Evolutionary conservation across 2,113 vertebrate genomes (phyloP).

Genomic region (Scytalopus superciliaris): DNA sequence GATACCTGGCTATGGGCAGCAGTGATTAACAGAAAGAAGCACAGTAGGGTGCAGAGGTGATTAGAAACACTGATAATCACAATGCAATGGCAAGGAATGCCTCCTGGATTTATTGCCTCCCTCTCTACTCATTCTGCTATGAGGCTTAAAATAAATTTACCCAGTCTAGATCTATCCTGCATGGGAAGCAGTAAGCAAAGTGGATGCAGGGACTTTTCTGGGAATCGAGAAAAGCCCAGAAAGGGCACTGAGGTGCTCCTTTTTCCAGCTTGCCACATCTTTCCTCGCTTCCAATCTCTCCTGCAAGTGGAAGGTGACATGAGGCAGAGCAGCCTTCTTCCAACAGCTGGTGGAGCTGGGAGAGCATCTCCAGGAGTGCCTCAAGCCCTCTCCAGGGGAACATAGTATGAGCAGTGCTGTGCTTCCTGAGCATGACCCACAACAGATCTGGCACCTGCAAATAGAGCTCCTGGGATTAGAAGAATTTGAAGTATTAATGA

Average conservation of each 20-base stretch:
- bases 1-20: not conserved
- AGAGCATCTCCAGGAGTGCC: not conserved
- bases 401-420: not conserved
- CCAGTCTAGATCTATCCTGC: not conserved
- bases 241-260: not conserved
- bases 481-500: not conserved
- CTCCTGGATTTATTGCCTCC: not conserved
- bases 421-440: not conserved
- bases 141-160: not conserved
- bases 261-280: not conserved
- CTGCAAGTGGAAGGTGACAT: not conserved
- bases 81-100: not conserved
- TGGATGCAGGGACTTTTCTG: not conserved
- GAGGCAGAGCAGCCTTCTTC: not conserved
- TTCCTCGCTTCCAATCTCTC: not conserved
- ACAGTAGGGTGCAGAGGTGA: not conserved
- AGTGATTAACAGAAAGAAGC: not conserved
- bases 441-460: not conserved
- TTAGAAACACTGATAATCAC: constrained; percentile 1
- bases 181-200: not conserved
- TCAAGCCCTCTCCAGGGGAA: not conserved
- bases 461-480: not conserved
- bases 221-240: not conserved
- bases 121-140: not conserved
- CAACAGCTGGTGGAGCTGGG: not conserved